Conservation (phyloP, 2,113 vertebrate genomes). For the Rhinoptilus africanus region DNA sequence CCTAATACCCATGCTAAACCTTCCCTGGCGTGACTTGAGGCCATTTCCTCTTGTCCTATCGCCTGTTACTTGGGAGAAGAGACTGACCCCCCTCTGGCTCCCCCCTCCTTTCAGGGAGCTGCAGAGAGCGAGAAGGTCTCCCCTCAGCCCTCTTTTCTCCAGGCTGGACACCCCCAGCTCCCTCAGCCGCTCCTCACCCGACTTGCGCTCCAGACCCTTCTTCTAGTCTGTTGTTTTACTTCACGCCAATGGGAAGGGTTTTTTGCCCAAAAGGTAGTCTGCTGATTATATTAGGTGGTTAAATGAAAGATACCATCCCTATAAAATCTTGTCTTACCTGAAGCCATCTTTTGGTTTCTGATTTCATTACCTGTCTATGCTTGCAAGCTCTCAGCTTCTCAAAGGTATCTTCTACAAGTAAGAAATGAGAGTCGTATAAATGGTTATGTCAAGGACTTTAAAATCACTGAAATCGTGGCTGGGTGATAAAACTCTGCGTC, state of each 20-base stretch:
- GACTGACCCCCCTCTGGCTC: not conserved
- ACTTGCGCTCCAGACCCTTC: not conserved
- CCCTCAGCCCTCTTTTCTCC: not conserved
- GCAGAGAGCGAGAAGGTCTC: not conserved
- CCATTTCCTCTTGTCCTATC: not conserved
- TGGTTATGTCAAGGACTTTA: not conserved
- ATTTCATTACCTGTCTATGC: not conserved
- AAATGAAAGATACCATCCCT: not conserved
- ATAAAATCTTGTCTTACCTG: not conserved
- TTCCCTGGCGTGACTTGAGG: not conserved
- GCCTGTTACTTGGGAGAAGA: not conserved
- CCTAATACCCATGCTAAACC: not conserved
- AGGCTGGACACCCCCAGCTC: not conserved
- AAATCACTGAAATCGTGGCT: not conserved
- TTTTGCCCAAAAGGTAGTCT: not conserved
- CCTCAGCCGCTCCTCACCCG: not conserved
- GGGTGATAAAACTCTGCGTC: not conserved
- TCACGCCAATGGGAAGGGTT: fast-evolving
- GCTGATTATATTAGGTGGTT: not conserved
- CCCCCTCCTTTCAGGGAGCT: not conserved
- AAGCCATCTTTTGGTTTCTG: not conserved
- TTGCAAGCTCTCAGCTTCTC: not conserved
- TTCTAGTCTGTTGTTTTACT: not conserved
- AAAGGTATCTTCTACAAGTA: not conserved
- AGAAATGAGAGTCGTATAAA: fast-evolving